Base-by-base conservation (phyloP, 2,888 invertebrate genomes). In the Gastracanthus pulcherrimus region DNA sequence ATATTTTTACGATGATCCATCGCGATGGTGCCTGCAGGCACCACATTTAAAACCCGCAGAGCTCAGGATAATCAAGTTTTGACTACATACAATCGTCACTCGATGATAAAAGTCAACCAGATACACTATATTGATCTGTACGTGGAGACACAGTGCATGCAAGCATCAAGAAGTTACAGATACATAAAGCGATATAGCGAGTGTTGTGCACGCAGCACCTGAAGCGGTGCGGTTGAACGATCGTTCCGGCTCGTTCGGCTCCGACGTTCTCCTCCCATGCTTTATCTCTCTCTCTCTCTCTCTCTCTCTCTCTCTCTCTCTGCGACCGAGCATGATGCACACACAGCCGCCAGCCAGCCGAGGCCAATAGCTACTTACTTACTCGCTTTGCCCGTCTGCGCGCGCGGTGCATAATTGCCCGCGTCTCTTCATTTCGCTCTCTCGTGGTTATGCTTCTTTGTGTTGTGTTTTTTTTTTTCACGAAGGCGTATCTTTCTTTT, bases 181-280 rank as follows among this genome's bases (percentile, higher is more conserved):
- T 16, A 16, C 1, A 41, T n/a, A n/a, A 16, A 60, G 16, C 6
- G 31, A 11, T n/a, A n/a, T n/a, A n/a, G n/a, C n/a, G n/a, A n/a
- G n/a, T n/a, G n/a, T n/a, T n/a, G 19, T 9, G 29, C 1, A 29
- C n/a, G 16, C 64, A 81, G 82, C 84, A 85, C 83, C 82, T 84
- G 83, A 70, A 83, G 36, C 31, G 67, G 69, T 51, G 58, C 82
- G 85, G 86, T 86, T 88, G 88, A 87, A 87, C 84, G 87, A 84
- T 83, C 87, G 86, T 88, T 88, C 86, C 85, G 84, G 83, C 84
- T 87, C 85, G 88, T 84, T 86, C 77, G 83, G 78, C 77, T n/a
- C n/a, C 80, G 66, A 84, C 84, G 85, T 34, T n/a, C n/a, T n/a
- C 34, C n/a, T 85, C 75, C 81, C 34, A 64, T 31, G 64, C 64